Evolutionary conservation across 2,113 vertebrate species (phyloP).

Genomic region (Diglossa brunneiventris): DNA sequence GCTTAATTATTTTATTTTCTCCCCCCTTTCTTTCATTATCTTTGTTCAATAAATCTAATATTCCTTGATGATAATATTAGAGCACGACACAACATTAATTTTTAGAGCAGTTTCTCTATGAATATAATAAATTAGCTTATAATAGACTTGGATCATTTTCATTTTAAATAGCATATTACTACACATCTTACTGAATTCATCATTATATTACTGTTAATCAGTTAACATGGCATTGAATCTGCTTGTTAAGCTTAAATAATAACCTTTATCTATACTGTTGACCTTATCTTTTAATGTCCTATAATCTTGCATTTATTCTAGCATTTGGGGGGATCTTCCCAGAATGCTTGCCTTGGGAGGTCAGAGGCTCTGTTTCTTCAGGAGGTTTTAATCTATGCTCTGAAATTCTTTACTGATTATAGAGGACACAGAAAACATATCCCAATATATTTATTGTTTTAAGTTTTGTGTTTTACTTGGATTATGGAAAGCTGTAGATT

Average conservation of each 20-base stretch:
- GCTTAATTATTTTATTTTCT: slow-evolving; percentile 12
- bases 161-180: slow-evolving; percentile 11
- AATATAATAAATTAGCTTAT: slow-evolving; percentile 27
- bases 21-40: not conserved
- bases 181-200: slow-evolving; percentile 8
- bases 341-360: not conserved
- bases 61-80: slow-evolving; percentile 25
- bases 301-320: not conserved
- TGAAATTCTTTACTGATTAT: not conserved
- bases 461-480: not conserved
- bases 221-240: slow-evolving; percentile 4
- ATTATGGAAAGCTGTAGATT: not conserved
- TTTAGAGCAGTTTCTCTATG: not conserved
- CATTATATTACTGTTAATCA: slow-evolving; percentile 7
- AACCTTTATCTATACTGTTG: not conserved
- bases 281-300: not conserved
- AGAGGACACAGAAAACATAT: not conserved
- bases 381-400: not conserved
- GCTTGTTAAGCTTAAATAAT: not conserved
- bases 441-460: not conserved
- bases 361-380: not conserved
- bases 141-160: not conserved
- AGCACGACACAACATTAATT: not conserved
- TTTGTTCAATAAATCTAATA: slow-evolving; percentile 36
- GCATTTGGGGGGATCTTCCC: not conserved